phyloP scores from a whole-genome alignment of 1,140 invertebrate species.

The Ceratoteleas bidentatus region DNA sequence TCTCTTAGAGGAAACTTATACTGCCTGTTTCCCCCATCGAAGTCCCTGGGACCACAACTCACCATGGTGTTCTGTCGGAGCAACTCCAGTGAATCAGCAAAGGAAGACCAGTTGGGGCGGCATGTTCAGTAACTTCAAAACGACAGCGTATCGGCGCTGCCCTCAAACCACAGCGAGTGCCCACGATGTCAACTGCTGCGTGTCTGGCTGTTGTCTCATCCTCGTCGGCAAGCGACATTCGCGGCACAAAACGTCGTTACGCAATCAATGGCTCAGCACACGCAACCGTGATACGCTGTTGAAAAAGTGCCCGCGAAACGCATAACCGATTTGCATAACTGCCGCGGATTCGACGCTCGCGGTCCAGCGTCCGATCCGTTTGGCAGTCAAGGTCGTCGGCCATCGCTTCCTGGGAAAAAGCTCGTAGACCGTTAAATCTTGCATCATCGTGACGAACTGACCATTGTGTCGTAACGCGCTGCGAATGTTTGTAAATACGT shows the following conservation, averaged over 20 bases:
- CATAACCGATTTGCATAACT: slow-evolving; percentile 13
- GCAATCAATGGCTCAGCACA: slow-evolving; percentile 49
- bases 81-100: not conserved
- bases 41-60: not conserved
- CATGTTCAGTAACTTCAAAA: slow-evolving; percentile 24
- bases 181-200: slow-evolving; percentile 50
- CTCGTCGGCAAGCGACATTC: slow-evolving; percentile 31
- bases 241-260: slow-evolving; percentile 49
- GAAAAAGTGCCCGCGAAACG: slow-evolving; percentile 26
- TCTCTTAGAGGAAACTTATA: too few relatives aligned
- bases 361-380: not conserved
- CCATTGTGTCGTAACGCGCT: too few relatives aligned
- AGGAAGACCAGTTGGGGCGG: not conserved
- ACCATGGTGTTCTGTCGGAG: not conserved
- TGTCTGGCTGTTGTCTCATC: slow-evolving; percentile 50
- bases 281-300: slow-evolving; percentile 25
- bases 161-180: slow-evolving; percentile 10
- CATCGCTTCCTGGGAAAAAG: not conserved
- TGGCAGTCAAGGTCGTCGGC: not conserved
- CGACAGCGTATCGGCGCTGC: slow-evolving; percentile 18
- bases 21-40: too few relatives aligned
- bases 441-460: too few relatives aligned
- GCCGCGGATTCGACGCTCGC: not conserved
- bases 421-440: too few relatives aligned
- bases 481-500: too few relatives aligned